Conservation (phyloP, 2,113 vertebrate species). For the Tor tambroides region DNA sequence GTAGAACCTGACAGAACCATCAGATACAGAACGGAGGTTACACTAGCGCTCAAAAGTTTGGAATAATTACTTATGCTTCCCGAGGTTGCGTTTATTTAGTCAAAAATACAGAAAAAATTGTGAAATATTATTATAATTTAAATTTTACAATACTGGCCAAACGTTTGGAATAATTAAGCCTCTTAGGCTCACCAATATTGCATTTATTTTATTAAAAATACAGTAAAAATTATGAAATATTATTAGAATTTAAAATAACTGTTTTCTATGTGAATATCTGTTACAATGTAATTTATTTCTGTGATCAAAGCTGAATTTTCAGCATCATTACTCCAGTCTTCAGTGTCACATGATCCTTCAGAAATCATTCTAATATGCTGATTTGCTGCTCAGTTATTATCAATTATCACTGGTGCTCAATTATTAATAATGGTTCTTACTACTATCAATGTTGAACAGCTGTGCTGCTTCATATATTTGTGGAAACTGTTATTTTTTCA, state of each 20-base stretch:
- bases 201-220: too few relatives aligned
- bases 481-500: background rate
- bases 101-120: background rate
- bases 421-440: too few relatives aligned
- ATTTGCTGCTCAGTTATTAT: background rate
- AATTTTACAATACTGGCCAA: too few relatives aligned
- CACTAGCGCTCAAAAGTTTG: too few relatives aligned
- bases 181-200: too few relatives aligned
- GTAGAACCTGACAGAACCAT: constrained; percentile 84
- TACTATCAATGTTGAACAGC: too few relatives aligned
- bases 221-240: background rate
- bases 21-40: background rate
- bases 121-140: background rate
- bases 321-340: background rate
- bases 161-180: background rate
- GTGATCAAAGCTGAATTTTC: background rate
- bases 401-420: too few relatives aligned
- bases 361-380: background rate
- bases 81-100: too few relatives aligned
- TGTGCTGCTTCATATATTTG: too few relatives aligned
- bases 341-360: too few relatives aligned
- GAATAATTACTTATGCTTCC: background rate
- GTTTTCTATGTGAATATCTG: background rate
- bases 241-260: background rate
- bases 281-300: background rate